These are phyloP conservation scores for Antedon mediterranea DNA, from an alignment of 53 echinoderm and acorn worm species.

Conservation along the genomic window DNA sequence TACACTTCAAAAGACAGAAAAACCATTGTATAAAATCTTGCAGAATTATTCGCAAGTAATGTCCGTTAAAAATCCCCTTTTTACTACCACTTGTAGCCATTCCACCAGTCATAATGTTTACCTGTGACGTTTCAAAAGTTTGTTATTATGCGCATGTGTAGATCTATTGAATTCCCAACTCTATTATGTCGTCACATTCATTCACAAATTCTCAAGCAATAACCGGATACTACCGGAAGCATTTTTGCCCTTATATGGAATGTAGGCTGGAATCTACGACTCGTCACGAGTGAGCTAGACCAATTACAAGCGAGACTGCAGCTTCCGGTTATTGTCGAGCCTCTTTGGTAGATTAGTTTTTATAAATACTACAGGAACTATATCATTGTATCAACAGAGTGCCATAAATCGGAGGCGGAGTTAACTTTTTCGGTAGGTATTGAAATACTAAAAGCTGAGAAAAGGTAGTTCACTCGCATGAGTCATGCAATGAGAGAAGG, in stretches of 20 bases:
- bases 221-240: neutral
- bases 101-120: neutral
- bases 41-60: too few relatives aligned
- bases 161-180: neutral
- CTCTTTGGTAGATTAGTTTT: neutral
- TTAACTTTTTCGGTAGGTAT: neutral
- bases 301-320: neutral
- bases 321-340: neutral
- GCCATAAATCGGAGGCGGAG: neutral
- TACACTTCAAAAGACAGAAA: too few relatives aligned
- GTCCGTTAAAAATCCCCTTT: neutral
- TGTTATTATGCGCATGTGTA: neutral
- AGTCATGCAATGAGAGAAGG: neutral
- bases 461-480: neutral
- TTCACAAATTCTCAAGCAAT: neutral
- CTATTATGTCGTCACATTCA: neutral
- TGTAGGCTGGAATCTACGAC: neutral
- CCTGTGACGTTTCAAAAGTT: neutral
- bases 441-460: neutral
- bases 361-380: neutral
- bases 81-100: neutral
- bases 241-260: neutral
- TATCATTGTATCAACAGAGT: neutral
- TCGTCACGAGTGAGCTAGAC: neutral
- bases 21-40: too few relatives aligned